These are phyloP conservation scores for Metaphire vulgaris DNA, from an alignment of 1,140 invertebrate species.

Conservation along the genomic window DNA sequence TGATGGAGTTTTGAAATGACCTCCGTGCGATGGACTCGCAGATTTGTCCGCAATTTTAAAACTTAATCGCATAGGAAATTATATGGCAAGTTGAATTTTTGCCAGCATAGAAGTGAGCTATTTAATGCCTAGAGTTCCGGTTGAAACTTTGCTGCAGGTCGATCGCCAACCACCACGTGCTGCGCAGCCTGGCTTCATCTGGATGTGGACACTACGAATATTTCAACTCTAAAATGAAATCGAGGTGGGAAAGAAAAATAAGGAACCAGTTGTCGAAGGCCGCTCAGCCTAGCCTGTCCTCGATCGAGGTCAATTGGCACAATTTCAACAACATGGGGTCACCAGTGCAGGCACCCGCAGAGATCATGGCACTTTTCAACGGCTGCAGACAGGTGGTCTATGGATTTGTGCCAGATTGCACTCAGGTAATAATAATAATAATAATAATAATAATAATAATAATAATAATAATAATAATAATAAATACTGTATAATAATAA, in stretches of 20 bases:
- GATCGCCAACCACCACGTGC: conserved; percentile 42
- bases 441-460: not conserved
- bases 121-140: no score
- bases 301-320: conserved; percentile 47
- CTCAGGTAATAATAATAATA: conserved; percentile 38
- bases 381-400: conserved; percentile 48
- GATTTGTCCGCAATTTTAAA: no score
- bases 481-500: no score
- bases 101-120: no score
- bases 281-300: conserved; percentile 43
- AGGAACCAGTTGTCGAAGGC: conserved; percentile 41
- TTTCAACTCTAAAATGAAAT: conserved; percentile 45
- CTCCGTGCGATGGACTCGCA: no score
- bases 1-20: no score
- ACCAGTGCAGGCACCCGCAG: conserved; percentile 42
- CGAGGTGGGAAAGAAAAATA: conserved; percentile 46
- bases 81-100: no score
- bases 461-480: not conserved
- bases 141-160: conserved; percentile 35
- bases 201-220: conserved; percentile 44
- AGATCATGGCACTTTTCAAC: conserved; percentile 48
- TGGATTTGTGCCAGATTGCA: conserved; percentile 50
- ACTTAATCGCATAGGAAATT: no score
- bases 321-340: conserved; percentile 37
- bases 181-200: conserved; percentile 42